A percentile compares a stretch with the other conserved stretches of the same genome.
Conservation (phyloP, 2,113 vertebrate genomes). For the Bubo bubo region DNA sequence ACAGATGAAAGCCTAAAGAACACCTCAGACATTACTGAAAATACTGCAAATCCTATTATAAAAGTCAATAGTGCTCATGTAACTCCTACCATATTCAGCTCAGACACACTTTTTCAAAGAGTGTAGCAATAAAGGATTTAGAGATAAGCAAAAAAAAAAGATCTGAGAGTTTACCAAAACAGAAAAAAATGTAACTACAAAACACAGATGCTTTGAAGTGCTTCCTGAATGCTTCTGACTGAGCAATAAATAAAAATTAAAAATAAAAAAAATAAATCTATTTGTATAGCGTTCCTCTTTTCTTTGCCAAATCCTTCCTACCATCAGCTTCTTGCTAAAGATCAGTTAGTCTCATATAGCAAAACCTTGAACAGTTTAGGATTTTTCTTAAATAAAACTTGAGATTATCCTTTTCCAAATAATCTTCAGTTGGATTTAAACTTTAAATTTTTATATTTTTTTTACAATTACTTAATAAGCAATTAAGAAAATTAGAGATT, state of each 20-base stretch:
- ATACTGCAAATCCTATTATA: neutral
- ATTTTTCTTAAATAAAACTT: neutral
- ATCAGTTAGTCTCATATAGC: neutral
- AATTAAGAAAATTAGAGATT: neutral
- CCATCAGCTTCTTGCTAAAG: neutral
- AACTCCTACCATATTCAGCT: neutral
- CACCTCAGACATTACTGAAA: neutral
- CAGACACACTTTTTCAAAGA: neutral
- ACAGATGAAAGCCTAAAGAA: neutral
- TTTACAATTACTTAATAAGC: neutral
- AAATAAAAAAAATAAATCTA: rapidly evolving
- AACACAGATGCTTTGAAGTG: neutral
- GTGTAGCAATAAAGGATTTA: neutral
- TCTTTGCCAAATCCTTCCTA: neutral
- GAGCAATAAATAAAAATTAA: neutral
- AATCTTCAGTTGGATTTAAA: neutral
- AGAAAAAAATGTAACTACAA: neutral
- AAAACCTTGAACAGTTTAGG: neutral
- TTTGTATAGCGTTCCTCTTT: rapidly evolving
- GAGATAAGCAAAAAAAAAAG: neutral
- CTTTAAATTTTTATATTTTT: too few species aligned
- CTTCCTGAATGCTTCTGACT: neutral
- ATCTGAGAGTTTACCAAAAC: neutral
- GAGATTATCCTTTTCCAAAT: neutral
- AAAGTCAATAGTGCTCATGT: neutral